Evolutionary conservation across 1,140 invertebrate species (phyloP), one percentile per base, ranked within the genome.

Genomic region (Drosophila bifasciata): DNA sequence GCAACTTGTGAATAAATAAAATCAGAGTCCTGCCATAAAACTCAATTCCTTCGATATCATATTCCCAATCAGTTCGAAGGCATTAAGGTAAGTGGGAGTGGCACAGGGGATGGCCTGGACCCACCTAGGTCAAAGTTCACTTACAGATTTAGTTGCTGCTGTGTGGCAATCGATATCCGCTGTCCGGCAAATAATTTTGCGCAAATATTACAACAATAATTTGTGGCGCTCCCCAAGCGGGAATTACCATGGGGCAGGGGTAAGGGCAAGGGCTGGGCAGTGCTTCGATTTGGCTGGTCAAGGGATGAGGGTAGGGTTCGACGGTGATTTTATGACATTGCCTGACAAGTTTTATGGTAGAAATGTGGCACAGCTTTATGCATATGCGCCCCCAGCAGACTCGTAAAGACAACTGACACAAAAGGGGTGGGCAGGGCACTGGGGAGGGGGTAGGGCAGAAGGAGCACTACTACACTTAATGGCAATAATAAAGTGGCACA

Each of bases 1-100:
- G 62, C 58, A 59, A 51, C 62, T 51, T 67, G 62, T 74, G 70
- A 64, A 79, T 81, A 70, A 70, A 74, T 70, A 69, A 72, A 55
- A 56, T 62, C 46, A 40, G 61, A 39, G 32, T n/a, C 44, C 21
- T 51, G 63, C 68, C 79, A 75, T 77, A 76, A 78, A 79, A 76
- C 39, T 58, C 71, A 66, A 71, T 72, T 58, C 69, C n/a, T n/a
- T n/a, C 58, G 70, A 75, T 88, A 89, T 90, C 81, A 84, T 90
- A 90, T 90, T 90, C 78, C 78, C 89, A 91, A 91, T 91, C 89
- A 91, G 84, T 61, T 61, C 44, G n/a, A 39, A 61, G 53, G 71
- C 78, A 91, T 91, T 90, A 91, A 88, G 79, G 84, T 90, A 91
- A 74, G 81, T 91, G 89, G 89, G 60, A 76, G 21, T 58, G 16